Percentiles rank a stretch among this genome's conserved stretches.
Conservation (phyloP, 2,797 vertebrate species). For the Caiman crocodilus region DNA sequence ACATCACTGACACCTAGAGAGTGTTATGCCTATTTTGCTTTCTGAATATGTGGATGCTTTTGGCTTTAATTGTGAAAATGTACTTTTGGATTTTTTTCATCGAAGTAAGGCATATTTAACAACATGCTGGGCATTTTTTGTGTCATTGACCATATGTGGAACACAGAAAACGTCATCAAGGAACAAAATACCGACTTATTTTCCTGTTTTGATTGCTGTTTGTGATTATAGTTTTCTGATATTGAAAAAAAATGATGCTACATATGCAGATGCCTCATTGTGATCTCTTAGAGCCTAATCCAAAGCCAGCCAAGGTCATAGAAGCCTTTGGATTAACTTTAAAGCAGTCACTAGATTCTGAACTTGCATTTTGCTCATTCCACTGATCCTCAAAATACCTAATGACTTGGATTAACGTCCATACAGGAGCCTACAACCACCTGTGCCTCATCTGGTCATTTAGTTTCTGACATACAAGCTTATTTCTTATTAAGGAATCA, state of each 20-base stretch:
- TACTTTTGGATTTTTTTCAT: background rate
- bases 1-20: background rate
- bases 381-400: background rate
- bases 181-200: background rate
- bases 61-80: conserved; percentile 2
- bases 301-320: background rate
- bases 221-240: background rate
- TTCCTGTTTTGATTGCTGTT: background rate
- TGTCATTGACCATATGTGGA: background rate
- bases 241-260: background rate
- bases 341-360: background rate
- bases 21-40: background rate
- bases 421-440: background rate
- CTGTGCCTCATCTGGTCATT: background rate
- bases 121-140: background rate
- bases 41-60: background rate
- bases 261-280: background rate
- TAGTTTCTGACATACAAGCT: background rate
- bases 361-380: background rate
- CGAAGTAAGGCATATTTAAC: background rate
- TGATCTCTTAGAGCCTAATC: background rate
- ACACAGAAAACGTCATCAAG: background rate
- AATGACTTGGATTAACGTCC: background rate
- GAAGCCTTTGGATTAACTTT: background rate
- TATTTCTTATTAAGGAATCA: background rate